These are phyloP conservation scores for Drosophila atripex DNA, from an alignment of 2,888 invertebrate species.

Conservation along the genomic window DNA sequence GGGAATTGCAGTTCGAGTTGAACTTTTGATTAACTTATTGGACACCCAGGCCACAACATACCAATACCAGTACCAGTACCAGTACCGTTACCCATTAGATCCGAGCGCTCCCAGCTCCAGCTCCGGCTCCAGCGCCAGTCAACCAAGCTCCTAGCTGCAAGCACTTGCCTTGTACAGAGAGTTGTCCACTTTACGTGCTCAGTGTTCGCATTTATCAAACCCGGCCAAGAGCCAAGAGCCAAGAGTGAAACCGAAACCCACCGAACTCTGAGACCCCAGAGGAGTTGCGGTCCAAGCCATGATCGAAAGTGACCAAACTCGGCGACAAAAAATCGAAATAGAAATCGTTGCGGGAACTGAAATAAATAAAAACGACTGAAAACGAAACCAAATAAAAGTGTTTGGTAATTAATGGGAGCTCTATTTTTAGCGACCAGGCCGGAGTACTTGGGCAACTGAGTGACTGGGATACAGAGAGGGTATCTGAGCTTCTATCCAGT, in stretches of 20 bases:
- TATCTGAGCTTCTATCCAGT: constrained; percentile 16
- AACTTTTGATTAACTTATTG: constrained; percentile 78
- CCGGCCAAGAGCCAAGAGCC: constrained; percentile 12
- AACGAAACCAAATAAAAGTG: constrained; percentile 34
- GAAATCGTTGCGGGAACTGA: constrained; percentile 26
- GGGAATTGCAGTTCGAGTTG: constrained; percentile 50
- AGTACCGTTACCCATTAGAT: constrained; percentile 40
- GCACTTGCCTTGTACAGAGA: constrained; percentile 39
- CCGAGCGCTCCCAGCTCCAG: constrained; percentile 12
- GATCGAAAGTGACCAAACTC: constrained; percentile 72
- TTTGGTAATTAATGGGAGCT: constrained; percentile 44
- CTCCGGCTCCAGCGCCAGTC: neutral
- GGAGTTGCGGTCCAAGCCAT: constrained; percentile 25
- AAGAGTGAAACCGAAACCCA: constrained; percentile 46
- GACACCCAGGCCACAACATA: constrained; percentile 41
- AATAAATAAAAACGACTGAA: constrained; percentile 17
- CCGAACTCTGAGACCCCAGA: constrained; percentile 22
- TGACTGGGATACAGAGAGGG: neutral
- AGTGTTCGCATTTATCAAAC: constrained; percentile 60
- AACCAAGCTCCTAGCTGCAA: constrained; percentile 5
- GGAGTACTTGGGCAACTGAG: too few relatives aligned
- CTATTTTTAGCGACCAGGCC: neutral
- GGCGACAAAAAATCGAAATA: constrained; percentile 45
- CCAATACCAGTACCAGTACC: constrained; percentile 35
- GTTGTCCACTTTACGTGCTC: constrained; percentile 67